phyloP scores from a whole-genome alignment of 1,140 invertebrate genomes.

The Chironomus tepperi region DNA sequence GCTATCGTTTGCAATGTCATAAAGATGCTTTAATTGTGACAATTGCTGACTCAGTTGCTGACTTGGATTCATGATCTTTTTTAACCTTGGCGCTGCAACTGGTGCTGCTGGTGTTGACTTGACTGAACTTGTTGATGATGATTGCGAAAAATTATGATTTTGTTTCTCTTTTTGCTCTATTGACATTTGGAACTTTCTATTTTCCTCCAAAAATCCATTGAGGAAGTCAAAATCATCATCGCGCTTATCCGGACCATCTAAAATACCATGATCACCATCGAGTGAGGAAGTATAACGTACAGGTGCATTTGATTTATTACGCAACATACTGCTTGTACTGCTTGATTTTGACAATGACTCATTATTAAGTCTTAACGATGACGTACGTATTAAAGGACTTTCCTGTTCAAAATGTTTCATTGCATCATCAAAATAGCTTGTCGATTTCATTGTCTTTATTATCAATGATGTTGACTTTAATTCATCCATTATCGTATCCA shows the following conservation, averaged over 20 bases:
- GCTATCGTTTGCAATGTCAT: slow-evolving; percentile 30
- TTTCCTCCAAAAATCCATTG: slow-evolving; percentile 17
- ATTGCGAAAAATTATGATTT: background rate
- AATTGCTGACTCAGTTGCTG: slow-evolving; percentile 36
- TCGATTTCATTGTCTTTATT: slow-evolving; percentile 38
- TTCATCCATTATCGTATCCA: slow-evolving; percentile 29
- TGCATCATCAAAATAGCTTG: slow-evolving; percentile 38
- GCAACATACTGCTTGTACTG: slow-evolving; percentile 15
- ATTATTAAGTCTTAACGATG: slow-evolving; percentile 4
- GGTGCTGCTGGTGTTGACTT: slow-evolving; percentile 26
- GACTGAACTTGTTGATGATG: background rate
- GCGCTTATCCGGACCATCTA: background rate
- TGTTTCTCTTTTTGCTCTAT: background rate
- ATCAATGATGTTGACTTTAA: slow-evolving; percentile 39
- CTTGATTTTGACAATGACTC: slow-evolving; percentile 20
- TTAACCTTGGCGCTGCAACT: slow-evolving; percentile 34
- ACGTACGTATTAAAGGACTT: background rate
- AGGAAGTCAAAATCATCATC: slow-evolving; percentile 1
- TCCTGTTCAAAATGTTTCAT: slow-evolving; percentile 32
- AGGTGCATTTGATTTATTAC: background rate
- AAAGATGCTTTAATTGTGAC: slow-evolving; percentile 34
- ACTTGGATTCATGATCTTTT: slow-evolving; percentile 32
- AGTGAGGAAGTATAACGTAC: background rate
- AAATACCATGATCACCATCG: slow-evolving; percentile 10
- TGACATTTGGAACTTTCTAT: slow-evolving; percentile 17